Evolutionary conservation across 2,113 vertebrate genomes (phyloP).

Genomic region (Verasper variegatus): DNA sequence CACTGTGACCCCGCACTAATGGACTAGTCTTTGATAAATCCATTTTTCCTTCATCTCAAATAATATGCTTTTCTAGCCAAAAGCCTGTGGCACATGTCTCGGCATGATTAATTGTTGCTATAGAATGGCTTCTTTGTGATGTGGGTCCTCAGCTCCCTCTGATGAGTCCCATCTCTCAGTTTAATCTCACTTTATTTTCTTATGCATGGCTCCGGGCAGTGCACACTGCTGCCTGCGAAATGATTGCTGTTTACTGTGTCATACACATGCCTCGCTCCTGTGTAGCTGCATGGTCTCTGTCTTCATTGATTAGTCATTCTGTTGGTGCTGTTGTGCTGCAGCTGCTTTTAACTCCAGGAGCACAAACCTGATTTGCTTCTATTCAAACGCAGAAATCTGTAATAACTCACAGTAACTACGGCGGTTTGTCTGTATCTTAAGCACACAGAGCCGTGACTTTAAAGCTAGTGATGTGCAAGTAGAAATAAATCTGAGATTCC

Average conservation of each 20-base stretch:
- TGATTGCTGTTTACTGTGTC: conserved; percentile 36
- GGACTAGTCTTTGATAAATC: conserved; percentile 9
- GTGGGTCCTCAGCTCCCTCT: conserved; percentile 13
- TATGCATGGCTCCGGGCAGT: conserved; percentile 33
- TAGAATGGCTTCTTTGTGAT: conserved; percentile 24
- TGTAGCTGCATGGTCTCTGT: conserved; percentile 31
- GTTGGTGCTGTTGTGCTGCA: background rate
- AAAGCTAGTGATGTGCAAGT: conserved; percentile 3
- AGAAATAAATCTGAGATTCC: conserved; percentile 16
- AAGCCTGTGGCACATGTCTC: conserved; percentile 8
- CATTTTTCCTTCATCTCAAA: conserved; percentile 15
- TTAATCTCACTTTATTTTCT: conserved; percentile 48
- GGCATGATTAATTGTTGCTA: conserved; percentile 42
- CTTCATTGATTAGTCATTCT: conserved; percentile 35
- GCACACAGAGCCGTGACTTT: background rate
- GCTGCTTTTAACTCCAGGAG: conserved; percentile 27
- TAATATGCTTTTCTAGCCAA: conserved; percentile 4
- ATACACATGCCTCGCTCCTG: conserved; percentile 18
- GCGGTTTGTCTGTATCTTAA: background rate
- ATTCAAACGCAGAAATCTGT: conserved; percentile 2
- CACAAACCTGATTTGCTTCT: background rate
- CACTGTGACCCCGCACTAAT: conserved; percentile 21
- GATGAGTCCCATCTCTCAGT: conserved; percentile 39
- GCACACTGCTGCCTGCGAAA: conserved; percentile 33
- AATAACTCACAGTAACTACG: conserved; percentile 1